Evolutionary conservation across 92 coral and sea anemone genomes (phyloP), one percentile per base, ranked within the genome.

Genomic region (Hydrozoanthus gracilis): DNA sequence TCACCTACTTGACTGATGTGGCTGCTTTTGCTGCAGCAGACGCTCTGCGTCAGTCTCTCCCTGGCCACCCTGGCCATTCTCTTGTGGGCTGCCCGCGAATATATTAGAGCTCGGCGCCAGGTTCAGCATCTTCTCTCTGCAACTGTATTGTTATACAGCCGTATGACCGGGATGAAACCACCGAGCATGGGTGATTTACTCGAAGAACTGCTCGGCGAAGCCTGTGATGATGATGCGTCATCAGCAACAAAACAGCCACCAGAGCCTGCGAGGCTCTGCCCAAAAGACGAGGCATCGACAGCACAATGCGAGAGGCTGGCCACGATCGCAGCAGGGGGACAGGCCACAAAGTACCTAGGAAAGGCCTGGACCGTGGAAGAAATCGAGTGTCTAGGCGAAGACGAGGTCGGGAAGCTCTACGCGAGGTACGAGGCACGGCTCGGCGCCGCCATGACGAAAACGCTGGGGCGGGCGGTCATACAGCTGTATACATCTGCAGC

Each of bases 281-380:
- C 58, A 52, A 52, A 52, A 11, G 58, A 52, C 58, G 58, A 52
- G 58, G 58, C 58, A 11, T 52, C 58, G 58, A 52, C 58, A 52
- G 58, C 58, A 52, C 71, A 66, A 15, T 39, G 71, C 71, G 71
- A 66, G 20, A 66, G 71, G 71, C 71, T 66, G 71, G 71, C 71
- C 27, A 18, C 71, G 18, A 66, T 66, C 71, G 71, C 71, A 66
- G 4, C 71, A 3, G 71, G 71, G 27, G 58, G 58, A 5, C 58
- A 52, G 58, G 58, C 71, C 71, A 66, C 1, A 6, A 1, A 66
- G 71, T 66, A 66, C 71, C 14, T 66, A 1, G 71, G 71, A 6
- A 66, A 15, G 71, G 71, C 71, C 6, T 2, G 1, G 71, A 66
- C 71, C 2, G 71, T 6, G 6, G 71, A 66, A 6, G 2, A 66